Percentiles rank a stretch among this genome's conserved stretches.
Conservation (phyloP, 2,888 invertebrate species). For the Bellardia bayeri region DNA sequence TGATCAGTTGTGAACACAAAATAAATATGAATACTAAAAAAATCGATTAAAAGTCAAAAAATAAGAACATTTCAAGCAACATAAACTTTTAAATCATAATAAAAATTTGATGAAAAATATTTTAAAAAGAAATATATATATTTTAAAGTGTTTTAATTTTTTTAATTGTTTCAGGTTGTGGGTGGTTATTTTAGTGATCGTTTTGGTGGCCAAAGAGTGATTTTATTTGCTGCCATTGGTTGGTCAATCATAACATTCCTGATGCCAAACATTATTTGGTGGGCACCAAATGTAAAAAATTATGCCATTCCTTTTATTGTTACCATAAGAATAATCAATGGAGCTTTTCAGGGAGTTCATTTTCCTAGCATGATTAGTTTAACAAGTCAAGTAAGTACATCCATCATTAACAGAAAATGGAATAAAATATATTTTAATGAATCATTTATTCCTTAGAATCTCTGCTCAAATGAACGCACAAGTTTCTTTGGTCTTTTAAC, state of each 20-base stretch:
- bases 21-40: no score
- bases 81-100: no score
- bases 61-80: no score
- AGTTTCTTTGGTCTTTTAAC: slow-evolving; percentile 88
- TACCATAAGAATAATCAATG: slow-evolving; percentile 87
- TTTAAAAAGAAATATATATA: no score
- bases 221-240: slow-evolving; percentile 87
- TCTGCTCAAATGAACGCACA: slow-evolving; percentile 87
- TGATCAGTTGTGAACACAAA: no score
- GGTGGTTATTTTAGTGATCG: slow-evolving; percentile 87
- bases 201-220: slow-evolving; percentile 88
- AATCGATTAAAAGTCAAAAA: no score
- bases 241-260: slow-evolving; percentile 86
- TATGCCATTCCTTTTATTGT: slow-evolving; percentile 86
- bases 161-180: slow-evolving; percentile 79
- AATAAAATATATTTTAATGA: background rate
- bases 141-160: no score
- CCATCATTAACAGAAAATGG: background rate
- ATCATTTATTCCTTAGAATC: slow-evolving; percentile 82
- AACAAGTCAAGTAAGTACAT: slow-evolving; percentile 85
- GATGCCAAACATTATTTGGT: slow-evolving; percentile 86
- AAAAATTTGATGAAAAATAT: no score
- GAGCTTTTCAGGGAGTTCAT: slow-evolving; percentile 88
- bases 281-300: slow-evolving; percentile 80
- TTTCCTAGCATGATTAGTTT: slow-evolving; percentile 89